These are phyloP conservation scores for Bostrychus sinensis DNA, from an alignment of 2,113 vertebrate genomes.

Conservation along the genomic window DNA sequence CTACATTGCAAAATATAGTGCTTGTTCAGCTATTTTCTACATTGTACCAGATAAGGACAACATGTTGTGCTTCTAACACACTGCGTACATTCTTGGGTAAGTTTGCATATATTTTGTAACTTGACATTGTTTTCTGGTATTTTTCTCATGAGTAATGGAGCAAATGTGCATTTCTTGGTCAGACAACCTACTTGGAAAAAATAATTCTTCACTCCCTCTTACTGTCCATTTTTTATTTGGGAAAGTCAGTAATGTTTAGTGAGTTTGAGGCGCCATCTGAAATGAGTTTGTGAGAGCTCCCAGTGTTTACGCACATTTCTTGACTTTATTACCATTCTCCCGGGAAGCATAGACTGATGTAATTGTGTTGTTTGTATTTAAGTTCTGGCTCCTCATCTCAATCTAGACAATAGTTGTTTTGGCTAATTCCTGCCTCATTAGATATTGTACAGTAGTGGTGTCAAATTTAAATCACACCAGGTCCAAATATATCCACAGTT, in stretches of 20 bases:
- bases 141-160: background rate
- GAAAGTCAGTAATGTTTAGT: too few species aligned
- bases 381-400: background rate
- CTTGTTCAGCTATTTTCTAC: background rate
- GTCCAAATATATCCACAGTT: too few species aligned
- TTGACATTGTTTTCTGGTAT: background rate
- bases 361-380: conserved; percentile 9
- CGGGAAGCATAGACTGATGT: background rate
- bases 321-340: background rate
- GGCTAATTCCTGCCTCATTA: background rate
- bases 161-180: background rate
- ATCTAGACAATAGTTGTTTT: background rate
- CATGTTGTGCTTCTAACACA: background rate
- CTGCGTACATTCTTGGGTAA: background rate
- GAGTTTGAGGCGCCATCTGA: too few species aligned
- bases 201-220: too few species aligned
- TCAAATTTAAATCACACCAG: too few species aligned
- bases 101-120: background rate
- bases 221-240: background rate
- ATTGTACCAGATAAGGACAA: background rate
- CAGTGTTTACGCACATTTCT: too few species aligned
- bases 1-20: background rate
- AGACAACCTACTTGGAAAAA: background rate
- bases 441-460: too few species aligned
- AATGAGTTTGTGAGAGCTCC: too few species aligned